A percentile compares a stretch with the other conserved stretches of the same genome.
phyloP scores from a whole-genome alignment of 2,797 vertebrate species.

The Spheniscus humboldti region DNA sequence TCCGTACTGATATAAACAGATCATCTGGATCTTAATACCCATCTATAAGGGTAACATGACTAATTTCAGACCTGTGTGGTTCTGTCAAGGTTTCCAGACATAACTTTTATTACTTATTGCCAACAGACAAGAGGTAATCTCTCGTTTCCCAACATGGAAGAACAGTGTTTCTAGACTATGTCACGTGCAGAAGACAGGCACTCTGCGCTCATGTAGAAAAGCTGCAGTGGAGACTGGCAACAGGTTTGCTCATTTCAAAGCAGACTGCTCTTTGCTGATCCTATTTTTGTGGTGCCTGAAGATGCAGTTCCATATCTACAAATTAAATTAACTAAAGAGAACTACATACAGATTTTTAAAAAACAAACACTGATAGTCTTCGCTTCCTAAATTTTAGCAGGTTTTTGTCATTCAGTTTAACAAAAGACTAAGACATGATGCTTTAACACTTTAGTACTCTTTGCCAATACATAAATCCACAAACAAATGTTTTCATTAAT shows the following conservation, averaged over 20 bases:
- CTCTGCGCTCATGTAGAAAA: neutral
- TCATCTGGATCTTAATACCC: neutral
- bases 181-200: neutral
- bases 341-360: neutral
- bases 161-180: neutral
- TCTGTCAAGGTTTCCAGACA: neutral
- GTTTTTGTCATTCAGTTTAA: neutral
- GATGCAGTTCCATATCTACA: neutral
- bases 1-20: neutral
- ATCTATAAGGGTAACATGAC: neutral
- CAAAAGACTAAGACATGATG: neutral
- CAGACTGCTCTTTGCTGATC: neutral
- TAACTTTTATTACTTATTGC: neutral
- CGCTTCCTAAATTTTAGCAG: neutral
- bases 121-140: neutral
- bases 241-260: neutral
- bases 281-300: neutral
- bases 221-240: neutral
- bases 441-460: neutral
- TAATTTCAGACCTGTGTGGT: neutral
- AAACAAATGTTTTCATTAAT: neutral
- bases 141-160: neutral
- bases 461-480: neutral
- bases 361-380: neutral
- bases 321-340: neutral